Evolutionary conservation across 2,888 invertebrate genomes (phyloP), one percentile per base, ranked within the genome.

Genomic region (Platycnemis pennipes): DNA sequence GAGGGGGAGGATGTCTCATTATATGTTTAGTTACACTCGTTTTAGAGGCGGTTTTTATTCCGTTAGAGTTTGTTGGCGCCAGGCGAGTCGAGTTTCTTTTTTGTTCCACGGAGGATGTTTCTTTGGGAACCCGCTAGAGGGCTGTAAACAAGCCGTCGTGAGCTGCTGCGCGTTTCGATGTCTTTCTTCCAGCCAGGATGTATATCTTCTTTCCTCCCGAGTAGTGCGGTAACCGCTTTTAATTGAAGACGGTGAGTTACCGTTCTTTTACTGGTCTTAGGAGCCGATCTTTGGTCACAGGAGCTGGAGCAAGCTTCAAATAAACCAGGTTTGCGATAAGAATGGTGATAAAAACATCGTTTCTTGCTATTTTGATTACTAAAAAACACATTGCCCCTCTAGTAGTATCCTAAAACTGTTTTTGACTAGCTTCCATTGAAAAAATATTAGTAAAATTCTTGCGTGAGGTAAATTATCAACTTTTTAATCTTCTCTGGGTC

Each of bases 11-110:
- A 37, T n/a, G 45, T 44, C 91, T 63, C 69, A 91, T 91, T 91
- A 44, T 44, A 63, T 63, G 91, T 91, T 91, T 91, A 63, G 91
- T 91, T 91, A 91, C 63, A 91, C 69, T 91, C 77, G 77, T 91
- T 89, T 53, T 63, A 63, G 63, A 56, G 63, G 45, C 42, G 46
- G 31, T 63, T 91, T 89, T 31, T 37, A 44, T 91, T 91, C 77
- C 77, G 45, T 91, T 91, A 69, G n/a, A 77, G 77, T 91, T 91
- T 91, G 91, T 69, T 91, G 91, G 91, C 63, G 44, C 44, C 91
- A n/a, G 91, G 91, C 44, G 56, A 44, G 37, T n/a, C 22, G 37
- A 42, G 13, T 13, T 77, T 77, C 26, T 26, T 77, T 37, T 77
- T 77, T 77, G 31, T 77, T 77, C 37, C 16, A 37, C 77, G 37